A percentile compares a stretch with the other conserved stretches of the same genome.
phyloP scores from a whole-genome alignment of 30 jellyfish, hydroid and myxozoan genomes.

The Sanderia malayensis region DNA sequence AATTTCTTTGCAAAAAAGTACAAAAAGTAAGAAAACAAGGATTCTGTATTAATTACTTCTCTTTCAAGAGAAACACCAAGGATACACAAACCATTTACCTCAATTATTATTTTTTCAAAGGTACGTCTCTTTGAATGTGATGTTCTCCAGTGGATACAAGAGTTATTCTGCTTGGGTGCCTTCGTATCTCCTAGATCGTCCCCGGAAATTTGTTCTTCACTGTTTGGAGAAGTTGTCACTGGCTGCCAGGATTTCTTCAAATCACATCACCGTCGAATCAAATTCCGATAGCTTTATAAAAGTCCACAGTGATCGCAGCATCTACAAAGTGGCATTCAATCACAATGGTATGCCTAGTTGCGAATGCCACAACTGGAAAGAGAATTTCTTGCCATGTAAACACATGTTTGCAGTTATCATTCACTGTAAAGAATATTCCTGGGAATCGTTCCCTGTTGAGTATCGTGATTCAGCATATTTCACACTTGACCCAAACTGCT shows the following conservation, averaged over 20 bases:
- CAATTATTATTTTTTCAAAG: background rate
- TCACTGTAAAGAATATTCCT: slow-evolving; percentile 7
- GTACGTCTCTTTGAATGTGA: slow-evolving; percentile 5
- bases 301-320: background rate
- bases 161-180: slow-evolving; percentile 30
- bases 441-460: slow-evolving; percentile 33
- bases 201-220: slow-evolving; percentile 7
- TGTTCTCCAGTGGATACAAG: slow-evolving; percentile 20
- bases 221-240: slow-evolving; percentile 18
- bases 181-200: slow-evolving; percentile 13
- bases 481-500: too few relatives aligned
- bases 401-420: slow-evolving; percentile 29
- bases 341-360: slow-evolving; percentile 28
- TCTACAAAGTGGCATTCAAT: slow-evolving; percentile 7
- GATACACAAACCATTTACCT: background rate
- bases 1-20: background rate
- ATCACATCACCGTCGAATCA: background rate
- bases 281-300: background rate
- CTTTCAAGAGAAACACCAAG: too few relatives aligned
- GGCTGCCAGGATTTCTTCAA: slow-evolving; percentile 19
- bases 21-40: background rate
- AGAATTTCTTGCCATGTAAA: slow-evolving; percentile 10
- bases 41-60: too few relatives aligned
- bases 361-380: slow-evolving; percentile 21
- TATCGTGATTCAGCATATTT: slow-evolving; percentile 9